phyloP scores from a whole-genome alignment of 2,113 vertebrate genomes.

The Dascyllus trimaculatus region DNA sequence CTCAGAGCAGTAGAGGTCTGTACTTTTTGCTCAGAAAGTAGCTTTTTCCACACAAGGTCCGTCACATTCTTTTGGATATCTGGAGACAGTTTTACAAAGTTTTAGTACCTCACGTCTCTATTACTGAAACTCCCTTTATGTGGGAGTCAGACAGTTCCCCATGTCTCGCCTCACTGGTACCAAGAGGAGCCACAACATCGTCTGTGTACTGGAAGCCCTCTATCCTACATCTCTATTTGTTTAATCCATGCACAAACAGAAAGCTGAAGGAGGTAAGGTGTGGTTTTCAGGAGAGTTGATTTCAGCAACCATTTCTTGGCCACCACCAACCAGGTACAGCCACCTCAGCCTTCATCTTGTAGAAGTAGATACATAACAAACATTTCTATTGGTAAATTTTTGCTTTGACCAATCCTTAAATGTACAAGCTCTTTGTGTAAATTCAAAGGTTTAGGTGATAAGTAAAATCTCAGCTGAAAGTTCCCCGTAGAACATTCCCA shows the following conservation, averaged over 20 bases:
- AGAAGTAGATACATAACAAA: too few species aligned
- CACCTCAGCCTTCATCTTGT: too few species aligned
- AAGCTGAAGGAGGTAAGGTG: background rate
- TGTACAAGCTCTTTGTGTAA: background rate
- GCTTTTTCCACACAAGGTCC: background rate
- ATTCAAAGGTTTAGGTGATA: slow-evolving; percentile 11
- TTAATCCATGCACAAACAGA: background rate
- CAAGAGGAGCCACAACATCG: background rate
- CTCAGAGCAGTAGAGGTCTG: background rate
- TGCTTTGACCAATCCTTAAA: background rate
- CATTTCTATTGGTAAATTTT: background rate
- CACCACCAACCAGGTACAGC: too few species aligned
- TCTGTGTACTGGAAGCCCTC: background rate
- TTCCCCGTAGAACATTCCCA: slow-evolving; percentile 41
- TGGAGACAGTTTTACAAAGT: background rate
- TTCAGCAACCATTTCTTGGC: too few species aligned
- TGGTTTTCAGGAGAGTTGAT: too few species aligned
- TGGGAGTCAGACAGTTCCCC: background rate
- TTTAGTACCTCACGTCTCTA: background rate
- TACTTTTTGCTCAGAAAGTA: too few species aligned
- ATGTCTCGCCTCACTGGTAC: slow-evolving; percentile 6
- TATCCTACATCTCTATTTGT: background rate
- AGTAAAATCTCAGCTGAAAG: slow-evolving; percentile 17
- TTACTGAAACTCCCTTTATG: background rate
- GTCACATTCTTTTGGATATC: background rate